phyloP scores from a whole-genome alignment of 2,113 vertebrate genomes.

The Thinocorus orbignyianus region DNA sequence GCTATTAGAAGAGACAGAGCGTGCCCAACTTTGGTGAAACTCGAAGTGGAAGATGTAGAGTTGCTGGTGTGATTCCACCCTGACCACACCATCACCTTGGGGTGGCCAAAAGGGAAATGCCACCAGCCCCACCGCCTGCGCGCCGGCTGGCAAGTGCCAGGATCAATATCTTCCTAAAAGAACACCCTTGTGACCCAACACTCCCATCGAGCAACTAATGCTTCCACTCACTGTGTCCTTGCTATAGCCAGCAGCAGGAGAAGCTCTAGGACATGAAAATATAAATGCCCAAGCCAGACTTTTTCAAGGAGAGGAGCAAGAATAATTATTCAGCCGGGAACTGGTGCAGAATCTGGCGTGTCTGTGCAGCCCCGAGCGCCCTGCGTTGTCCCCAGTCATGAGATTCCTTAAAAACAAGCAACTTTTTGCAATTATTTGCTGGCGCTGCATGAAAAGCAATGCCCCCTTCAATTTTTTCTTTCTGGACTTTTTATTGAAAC shows the following conservation, averaged over 20 bases:
- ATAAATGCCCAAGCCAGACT: not conserved
- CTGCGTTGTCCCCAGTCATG: not conserved
- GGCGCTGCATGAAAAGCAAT: slow-evolving; percentile 40
- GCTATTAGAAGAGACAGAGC: not conserved
- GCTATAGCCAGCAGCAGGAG: not conserved
- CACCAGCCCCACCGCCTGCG: accelerated
- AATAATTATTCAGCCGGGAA: not conserved
- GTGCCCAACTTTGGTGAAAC: not conserved
- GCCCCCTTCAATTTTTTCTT: slow-evolving; percentile 8
- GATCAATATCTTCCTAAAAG: not conserved
- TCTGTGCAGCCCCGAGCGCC: not conserved
- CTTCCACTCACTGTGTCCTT: not conserved
- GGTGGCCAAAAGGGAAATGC: not conserved
- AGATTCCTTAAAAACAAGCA: not conserved
- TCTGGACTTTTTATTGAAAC: slow-evolving; percentile 39
- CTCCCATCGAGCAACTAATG: not conserved
- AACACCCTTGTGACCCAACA: not conserved
- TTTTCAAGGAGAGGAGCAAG: not conserved
- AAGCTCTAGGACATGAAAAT: not conserved
- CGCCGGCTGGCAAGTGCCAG: not conserved
- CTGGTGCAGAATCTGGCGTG: not conserved
- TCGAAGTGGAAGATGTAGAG: not conserved
- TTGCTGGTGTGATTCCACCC: not conserved
- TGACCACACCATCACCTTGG: accelerated
- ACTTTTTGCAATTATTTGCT: slow-evolving; percentile 21